Conservation (phyloP, 2,888 invertebrate species). For the Callimorpha dominula region DNA sequence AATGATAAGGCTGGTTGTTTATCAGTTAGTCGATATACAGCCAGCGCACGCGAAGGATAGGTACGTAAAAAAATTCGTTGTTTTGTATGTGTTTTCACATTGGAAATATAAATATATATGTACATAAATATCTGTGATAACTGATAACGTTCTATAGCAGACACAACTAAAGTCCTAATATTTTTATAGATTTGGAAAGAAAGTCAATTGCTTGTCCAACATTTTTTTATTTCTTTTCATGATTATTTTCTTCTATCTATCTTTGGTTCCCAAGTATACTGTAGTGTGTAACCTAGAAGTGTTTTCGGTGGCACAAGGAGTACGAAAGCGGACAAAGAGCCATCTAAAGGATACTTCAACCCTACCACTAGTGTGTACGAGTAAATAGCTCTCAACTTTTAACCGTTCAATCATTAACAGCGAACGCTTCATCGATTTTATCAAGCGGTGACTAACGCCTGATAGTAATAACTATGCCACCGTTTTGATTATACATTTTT, state of each 20-base stretch:
- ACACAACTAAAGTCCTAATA: neutral
- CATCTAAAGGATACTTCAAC: neutral
- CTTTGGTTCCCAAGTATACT: too few relatives aligned
- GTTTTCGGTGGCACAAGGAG: too few relatives aligned
- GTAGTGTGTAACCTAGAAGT: too few relatives aligned
- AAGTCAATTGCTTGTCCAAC: neutral
- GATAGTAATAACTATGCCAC: too few relatives aligned
- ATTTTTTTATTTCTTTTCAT: neutral
- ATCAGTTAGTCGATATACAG: conserved; percentile 63
- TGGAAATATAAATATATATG: neutral
- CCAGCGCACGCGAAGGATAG: conserved; percentile 43
- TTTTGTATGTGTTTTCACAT: neutral
- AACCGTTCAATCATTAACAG: neutral
- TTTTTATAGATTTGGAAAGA: neutral
- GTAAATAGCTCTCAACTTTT: neutral
- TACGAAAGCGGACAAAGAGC: neutral
- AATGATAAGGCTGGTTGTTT: conserved; percentile 53
- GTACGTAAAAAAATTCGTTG: conserved; percentile 37
- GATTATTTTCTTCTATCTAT: too few relatives aligned
- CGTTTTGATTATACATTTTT: too few relatives aligned
- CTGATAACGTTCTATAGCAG: neutral
- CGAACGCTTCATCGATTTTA: too few relatives aligned
- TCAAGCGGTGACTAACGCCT: too few relatives aligned
- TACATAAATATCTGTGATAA: neutral
- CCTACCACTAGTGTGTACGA: neutral